These are phyloP conservation scores for Nesogale talazaci DNA, from an alignment of 2,113 vertebrate species.

Conservation along the genomic window DNA sequence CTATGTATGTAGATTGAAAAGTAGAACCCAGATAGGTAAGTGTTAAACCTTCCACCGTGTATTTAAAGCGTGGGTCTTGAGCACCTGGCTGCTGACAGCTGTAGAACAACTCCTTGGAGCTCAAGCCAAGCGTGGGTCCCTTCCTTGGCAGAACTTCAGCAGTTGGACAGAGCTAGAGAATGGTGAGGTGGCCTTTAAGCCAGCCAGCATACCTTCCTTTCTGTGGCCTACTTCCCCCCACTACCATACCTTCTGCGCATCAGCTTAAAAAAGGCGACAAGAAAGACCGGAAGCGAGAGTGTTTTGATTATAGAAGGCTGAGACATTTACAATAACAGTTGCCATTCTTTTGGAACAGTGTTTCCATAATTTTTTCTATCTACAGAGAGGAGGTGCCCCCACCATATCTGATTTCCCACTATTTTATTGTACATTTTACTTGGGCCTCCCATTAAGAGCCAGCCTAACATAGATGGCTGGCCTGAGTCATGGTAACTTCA, in stretches of 20 bases:
- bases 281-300: not conserved
- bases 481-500: slow-evolving; percentile 24
- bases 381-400: not conserved
- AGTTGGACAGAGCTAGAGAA: not conserved
- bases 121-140: not conserved
- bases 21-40: not conserved
- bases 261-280: not conserved
- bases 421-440: not conserved
- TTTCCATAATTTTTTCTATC: not conserved
- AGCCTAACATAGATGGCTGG: not conserved
- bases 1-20: not conserved
- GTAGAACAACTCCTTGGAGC: not conserved
- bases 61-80: not conserved
- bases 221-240: too few relatives aligned
- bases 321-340: not conserved
- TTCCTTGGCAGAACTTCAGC: not conserved
- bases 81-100: not conserved
- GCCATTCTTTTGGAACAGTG: not conserved
- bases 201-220: not conserved
- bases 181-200: not conserved
- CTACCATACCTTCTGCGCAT: not conserved
- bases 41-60: not conserved
- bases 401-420: not conserved
- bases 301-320: not conserved
- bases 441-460: slow-evolving; percentile 13